These are phyloP conservation scores for Rousettus madagascariensis DNA, from an alignment of 2,797 vertebrate species.

Conservation along the genomic window DNA sequence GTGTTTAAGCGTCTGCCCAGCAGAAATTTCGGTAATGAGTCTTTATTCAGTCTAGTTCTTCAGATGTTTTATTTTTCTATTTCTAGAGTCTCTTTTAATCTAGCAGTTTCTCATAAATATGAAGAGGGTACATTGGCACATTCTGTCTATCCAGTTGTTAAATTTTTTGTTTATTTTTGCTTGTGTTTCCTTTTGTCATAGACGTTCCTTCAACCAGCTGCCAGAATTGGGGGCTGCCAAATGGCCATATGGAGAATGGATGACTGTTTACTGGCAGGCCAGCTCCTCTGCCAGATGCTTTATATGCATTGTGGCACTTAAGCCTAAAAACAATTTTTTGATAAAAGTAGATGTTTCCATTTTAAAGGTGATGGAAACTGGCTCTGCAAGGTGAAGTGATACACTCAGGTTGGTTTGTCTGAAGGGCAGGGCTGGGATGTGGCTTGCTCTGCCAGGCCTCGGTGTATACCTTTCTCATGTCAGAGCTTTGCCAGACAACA, in stretches of 20 bases:
- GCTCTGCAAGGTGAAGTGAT: background rate
- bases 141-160: constrained; percentile 49
- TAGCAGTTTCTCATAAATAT: constrained; percentile 59
- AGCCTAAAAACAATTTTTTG: background rate
- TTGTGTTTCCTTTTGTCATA: constrained; percentile 25
- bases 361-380: background rate
- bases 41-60: background rate
- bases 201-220: background rate
- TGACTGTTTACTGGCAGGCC: background rate
- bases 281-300: background rate
- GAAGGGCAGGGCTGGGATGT: background rate
- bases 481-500: background rate
- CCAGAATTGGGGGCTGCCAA: background rate
- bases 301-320: background rate
- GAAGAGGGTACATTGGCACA: constrained; percentile 39
- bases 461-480: accelerated
- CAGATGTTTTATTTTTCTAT: background rate
- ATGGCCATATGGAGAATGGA: background rate
- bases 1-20: constrained; percentile 93
- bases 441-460: background rate
- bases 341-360: background rate
- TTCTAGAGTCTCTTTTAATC: constrained; percentile 49
- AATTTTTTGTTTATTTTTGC: constrained; percentile 31
- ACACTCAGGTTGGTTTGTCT: background rate
- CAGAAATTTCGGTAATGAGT: constrained; percentile 91